These are phyloP conservation scores for Lepus timidus DNA, from an alignment of 2,113 vertebrate species.

Conservation along the genomic window DNA sequence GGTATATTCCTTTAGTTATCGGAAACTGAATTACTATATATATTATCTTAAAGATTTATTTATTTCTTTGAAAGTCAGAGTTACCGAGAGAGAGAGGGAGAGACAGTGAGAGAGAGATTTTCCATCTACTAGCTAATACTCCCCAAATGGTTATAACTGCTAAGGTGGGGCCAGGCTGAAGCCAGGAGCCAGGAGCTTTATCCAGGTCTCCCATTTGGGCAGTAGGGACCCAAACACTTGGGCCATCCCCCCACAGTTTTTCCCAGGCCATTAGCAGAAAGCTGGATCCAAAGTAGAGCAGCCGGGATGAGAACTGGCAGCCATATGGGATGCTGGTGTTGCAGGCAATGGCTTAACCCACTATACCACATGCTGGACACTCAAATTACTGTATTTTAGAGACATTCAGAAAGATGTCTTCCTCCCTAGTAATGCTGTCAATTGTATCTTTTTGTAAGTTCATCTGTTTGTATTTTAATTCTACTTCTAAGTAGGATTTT, in stretches of 20 bases:
- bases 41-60: not conserved
- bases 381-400: conserved; percentile 36
- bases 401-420: not conserved
- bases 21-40: not conserved
- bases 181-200: too few species aligned
- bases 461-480: conserved; percentile 32
- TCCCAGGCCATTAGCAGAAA: too few species aligned
- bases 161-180: too few species aligned
- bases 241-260: too few species aligned
- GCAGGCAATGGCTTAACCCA: not conserved
- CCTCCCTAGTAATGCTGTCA: not conserved
- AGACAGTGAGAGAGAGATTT: too few species aligned
- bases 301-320: too few species aligned
- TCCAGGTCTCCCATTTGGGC: too few species aligned
- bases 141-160: too few species aligned
- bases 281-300: too few species aligned
- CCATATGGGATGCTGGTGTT: not conserved
- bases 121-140: too few species aligned
- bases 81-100: too few species aligned
- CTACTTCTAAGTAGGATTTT: conserved; percentile 7
- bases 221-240: too few species aligned
- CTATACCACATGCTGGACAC: not conserved
- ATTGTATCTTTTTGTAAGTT: conserved; percentile 1
- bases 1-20: not conserved
- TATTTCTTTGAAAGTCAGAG: not conserved